Evolutionary conservation across 2,797 vertebrate species (phyloP), one percentile per base, ranked within the genome.

Genomic region (Karalla daura): DNA sequence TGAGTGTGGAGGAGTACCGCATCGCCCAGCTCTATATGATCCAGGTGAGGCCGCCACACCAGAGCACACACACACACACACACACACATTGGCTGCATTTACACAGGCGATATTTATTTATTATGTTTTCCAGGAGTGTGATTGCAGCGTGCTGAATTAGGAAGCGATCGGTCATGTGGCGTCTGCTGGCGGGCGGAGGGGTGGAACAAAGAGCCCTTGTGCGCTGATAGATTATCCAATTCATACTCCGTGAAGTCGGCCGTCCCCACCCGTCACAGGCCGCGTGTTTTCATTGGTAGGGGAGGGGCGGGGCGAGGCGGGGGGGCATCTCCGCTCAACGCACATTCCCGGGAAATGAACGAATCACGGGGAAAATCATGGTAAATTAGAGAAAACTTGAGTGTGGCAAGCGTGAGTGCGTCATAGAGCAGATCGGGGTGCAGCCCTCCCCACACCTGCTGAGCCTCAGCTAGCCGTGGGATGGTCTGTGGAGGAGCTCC

Each of bases 21-120:
- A 98, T 99, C 9, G 98, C 98, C 1, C 98, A 99, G 94, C 95
- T 99, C 61, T 99, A 99, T 88, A 99, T 99, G 98, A 99, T 99
- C 45, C 98, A 99, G 97, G 97, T 98, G 84, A 91, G 94, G 24
- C 56, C 58, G 63, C 52, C 39, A 13, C 39, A 1, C 13, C n/a
- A 17, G 7, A 15, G 23, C 23, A 5, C 12, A 2, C 30, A 21
- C 50, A 36, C 43, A 30, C 28, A 59, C 39, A 14, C 25, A 60
- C 17, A 63, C 43, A 11, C 56, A 60, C 32, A 12, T 2, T 14
- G 20, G 17, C 71, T 61, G 30, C 4, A 25, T 59, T 10, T 53
- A 64, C 21, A 28, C 25, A 3, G 9, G 20, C 13, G 46, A 25
- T 59, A n/a, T n/a, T n/a, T n/a, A n/a, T n/a, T n/a, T n/a, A n/a